A percentile compares a stretch with the other conserved stretches of the same genome.
Evolutionary conservation across 2,113 vertebrate genomes (phyloP).

Genomic region (Desmodus rotundus): DNA sequence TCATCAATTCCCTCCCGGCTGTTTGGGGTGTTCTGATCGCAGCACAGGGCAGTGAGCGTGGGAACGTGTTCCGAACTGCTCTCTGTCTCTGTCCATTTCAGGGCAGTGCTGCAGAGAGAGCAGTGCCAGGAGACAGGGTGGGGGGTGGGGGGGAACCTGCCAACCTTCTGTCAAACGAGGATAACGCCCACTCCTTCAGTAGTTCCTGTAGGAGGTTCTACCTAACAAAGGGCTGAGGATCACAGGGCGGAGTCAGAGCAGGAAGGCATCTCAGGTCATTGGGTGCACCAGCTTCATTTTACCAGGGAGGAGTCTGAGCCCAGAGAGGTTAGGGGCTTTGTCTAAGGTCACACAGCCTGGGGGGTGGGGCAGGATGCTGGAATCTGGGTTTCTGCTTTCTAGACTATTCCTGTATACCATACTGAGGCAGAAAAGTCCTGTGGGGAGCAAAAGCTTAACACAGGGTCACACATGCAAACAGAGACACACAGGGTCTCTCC

Average conservation of each 20-base stretch:
- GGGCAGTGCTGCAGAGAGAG: rapidly evolving
- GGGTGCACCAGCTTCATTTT: background rate
- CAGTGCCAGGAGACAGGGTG: no score
- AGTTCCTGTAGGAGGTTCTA: background rate
- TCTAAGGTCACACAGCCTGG: background rate
- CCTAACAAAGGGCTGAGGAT: background rate
- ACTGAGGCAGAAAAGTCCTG: background rate
- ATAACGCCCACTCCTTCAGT: background rate
- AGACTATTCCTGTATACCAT: background rate
- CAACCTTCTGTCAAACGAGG: background rate
- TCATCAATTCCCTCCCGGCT: background rate
- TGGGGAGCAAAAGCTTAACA: background rate
- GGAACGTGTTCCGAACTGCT: rapidly evolving
- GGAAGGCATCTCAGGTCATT: background rate
- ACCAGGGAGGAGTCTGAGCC: background rate
- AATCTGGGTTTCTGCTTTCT: background rate
- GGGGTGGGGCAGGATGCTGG: background rate
- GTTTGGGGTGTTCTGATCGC: background rate
- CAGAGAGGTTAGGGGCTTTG: background rate
- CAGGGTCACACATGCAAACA: background rate
- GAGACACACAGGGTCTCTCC: background rate
- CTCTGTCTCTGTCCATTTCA: background rate
- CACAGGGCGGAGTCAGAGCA: background rate
- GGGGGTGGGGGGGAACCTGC: background rate
- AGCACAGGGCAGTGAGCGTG: background rate